Base-by-base conservation (phyloP, 2,888 invertebrate species). In the Oegoconia quadripuncta region DNA sequence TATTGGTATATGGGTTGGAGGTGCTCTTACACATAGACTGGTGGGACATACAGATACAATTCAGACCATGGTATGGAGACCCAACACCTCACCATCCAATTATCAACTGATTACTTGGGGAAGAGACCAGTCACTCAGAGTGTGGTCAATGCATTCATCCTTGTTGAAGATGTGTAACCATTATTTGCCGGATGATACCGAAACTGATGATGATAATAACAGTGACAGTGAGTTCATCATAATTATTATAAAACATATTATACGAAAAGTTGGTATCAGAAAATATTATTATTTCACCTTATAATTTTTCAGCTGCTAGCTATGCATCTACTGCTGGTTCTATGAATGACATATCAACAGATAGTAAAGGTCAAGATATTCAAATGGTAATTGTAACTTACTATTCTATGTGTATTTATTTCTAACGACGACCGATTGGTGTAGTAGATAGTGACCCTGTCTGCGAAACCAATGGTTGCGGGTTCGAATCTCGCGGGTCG, bases 31-130 rank as follows among this genome's bases (percentile, higher is more conserved):
- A 29, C 96, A 97, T 67, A 95, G 96, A 17, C 94, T 97, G 72
- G 93, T 95, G n/a, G 97, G 97, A 0, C 97, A 98, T 64, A 93
- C 95, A 5, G 97, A 98, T 82, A 96, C 97, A 29, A 96, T 98
- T 4, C 89, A 97, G 41, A 97, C 98, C 63, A 98, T 98, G 90
- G 96, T 96, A 48, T 98, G 97, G 97, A 90, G 96, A 36, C 93
- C 94, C 46, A 91, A 92, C 61, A 66, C 83, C 70, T 90, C 90
- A 44, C 89, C 88, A 29, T 84, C 88, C 11, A 94, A 94, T 63
- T 93, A 92, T 64, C 96, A 98, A 70, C 83, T 98, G 30, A 93
- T 98, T 0, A 97, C 97, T 1, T 98, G 98, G 98, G 97, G 97
- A 0, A 92, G 96, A 65, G 98, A 98, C 87, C 97, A 97, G 66